Evolutionary conservation across 2,888 invertebrate genomes (phyloP), one percentile per base, ranked within the genome.

Genomic region (Oscheius sp.): DNA sequence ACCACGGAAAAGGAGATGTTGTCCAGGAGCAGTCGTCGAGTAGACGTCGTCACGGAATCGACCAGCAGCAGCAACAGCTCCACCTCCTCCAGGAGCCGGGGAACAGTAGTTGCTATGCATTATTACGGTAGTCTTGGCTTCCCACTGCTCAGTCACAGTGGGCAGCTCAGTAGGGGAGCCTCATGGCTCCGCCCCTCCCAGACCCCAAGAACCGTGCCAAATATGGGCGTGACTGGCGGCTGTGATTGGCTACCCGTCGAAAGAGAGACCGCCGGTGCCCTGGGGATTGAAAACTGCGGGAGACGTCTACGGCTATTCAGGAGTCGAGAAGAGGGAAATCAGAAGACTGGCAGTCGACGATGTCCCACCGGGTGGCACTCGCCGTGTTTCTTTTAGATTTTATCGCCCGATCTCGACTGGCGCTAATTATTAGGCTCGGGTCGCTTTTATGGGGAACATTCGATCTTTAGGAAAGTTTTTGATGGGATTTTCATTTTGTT

Each of bases 111-210:
- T 58, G 49, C 69, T 70, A 70, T 56, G 69, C 69, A 70, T 70
- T 25, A 41, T 35, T 64, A 69, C 53, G 53, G 69, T 69, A 55
- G 56, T 35, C 25, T 58, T 41, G 59, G 58, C 58, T 43, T 70
- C 59, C 69, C 46, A 56, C 69, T 45, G 69, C 69, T 70, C 59
- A 21, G 46, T 41, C 71, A 61, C 71, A 71, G 71, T 71, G 71
- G 71, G 71, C 63, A 61, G 64, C 69, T 56, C 69, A 70, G 71
- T 56, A 59, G 53, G 71, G 43, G 56, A 25, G 21, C 49, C 21
- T 45, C 2, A 27, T 13, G 43, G 45, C 69, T 45, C 69, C 69
- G 69, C 69, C 69, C 58, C 29, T 35, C 58, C 63, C 52, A 2
- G 16, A 23, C 25, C 46, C 52, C 58, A 23, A 46, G 43, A 61